Base-by-base conservation (phyloP, 37 sponge, comb jelly and placozoan genomes). In the Corticium candelabrum region DNA sequence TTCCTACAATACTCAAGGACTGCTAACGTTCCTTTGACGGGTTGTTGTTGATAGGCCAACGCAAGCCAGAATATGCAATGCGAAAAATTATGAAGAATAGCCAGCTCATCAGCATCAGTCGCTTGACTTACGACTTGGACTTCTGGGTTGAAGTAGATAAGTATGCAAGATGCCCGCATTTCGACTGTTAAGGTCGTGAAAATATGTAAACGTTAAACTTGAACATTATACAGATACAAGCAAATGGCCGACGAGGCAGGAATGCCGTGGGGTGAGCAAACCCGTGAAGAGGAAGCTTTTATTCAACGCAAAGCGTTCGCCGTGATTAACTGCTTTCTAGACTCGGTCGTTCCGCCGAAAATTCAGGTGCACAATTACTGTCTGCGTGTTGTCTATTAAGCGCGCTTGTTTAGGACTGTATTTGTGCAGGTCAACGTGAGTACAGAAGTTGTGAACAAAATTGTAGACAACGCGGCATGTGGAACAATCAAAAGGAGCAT, bases 131-230 rank as follows among this genome's bases (percentile, higher is more conserved):
- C 56, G 97, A 96, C 76, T 82, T 96, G 27, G 82, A 83, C 34
- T 92, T 96, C 85, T 96, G 94, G 89, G 80, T 80, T 36, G 97
- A 96, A 77, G 88, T 93, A 40, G 89, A 90, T 74, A 82, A 84
- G 83, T 88, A 76, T 34, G 41, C 37, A 3, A 82, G 67, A 29
- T n/a, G 39, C 34, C 76, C 40, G 31, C 34, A 78, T 27, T 57
- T 35, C 39, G 30, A 30, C 27, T 78, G 79, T 70, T 21, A 57
- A 38, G 35, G 67, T 2, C 37, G 57, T 37, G 68, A 30, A 40
- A 41, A 3, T 79, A n/a, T 79, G n/a, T 33, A 40, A 21, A 11
- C 38, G 62, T 21, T 21, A 27, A 50, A 50, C 15, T 50, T 21
- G 62, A 50, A 11, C 15, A 11, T 50, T 50, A 3, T 27, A 38